Conservation (phyloP, 2,113 vertebrate species). For the Oxyura jamaicensis region DNA sequence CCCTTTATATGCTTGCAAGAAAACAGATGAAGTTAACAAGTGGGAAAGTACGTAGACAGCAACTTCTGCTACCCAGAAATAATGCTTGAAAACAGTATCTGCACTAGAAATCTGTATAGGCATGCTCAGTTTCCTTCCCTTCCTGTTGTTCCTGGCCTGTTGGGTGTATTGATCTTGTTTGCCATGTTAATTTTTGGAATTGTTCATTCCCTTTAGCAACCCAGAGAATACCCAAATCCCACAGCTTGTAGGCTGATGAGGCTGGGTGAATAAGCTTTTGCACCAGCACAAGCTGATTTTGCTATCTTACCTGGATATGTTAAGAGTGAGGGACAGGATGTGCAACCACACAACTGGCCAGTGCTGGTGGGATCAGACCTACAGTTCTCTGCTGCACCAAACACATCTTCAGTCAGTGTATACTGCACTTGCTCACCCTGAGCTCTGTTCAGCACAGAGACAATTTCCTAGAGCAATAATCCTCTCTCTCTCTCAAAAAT, state of each 20-base stretch:
- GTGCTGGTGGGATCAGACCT: background rate
- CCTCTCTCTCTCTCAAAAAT: too few relatives aligned
- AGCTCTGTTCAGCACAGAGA: background rate
- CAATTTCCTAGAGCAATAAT: background rate
- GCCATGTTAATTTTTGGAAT: background rate
- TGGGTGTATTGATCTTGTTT: background rate
- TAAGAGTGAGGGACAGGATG: background rate
- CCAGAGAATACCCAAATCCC: background rate
- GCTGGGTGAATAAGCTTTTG: background rate
- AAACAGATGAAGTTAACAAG: background rate
- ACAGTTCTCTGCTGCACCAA: background rate
- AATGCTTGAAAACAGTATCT: background rate
- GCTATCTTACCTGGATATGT: background rate
- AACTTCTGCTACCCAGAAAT: background rate
- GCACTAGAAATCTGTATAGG: background rate
- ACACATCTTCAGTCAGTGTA: background rate
- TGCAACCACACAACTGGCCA: background rate
- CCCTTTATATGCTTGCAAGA: background rate
- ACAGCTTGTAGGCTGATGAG: background rate
- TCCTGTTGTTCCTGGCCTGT: background rate
- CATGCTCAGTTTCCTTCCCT: background rate
- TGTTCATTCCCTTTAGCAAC: background rate
- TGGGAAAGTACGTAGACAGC: background rate
- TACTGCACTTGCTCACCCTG: background rate
- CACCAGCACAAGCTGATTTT: background rate